Base-by-base conservation (phyloP, 64 coral and sea anemone species). In the Stichodactyla mertensii region DNA sequence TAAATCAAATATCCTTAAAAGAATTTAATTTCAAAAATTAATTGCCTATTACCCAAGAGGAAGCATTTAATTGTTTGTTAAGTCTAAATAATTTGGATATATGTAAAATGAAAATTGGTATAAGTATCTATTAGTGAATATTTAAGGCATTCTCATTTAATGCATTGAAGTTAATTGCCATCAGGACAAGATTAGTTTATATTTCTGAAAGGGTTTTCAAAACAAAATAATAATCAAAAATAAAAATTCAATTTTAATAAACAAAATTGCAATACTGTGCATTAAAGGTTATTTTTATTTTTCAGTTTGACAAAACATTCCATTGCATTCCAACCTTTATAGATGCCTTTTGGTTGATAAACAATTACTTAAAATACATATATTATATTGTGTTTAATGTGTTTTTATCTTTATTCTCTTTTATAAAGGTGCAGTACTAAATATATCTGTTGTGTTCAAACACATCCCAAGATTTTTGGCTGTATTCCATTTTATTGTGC, bases 81-180 rank as follows among this genome's bases (percentile, higher is more conserved):
- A 62, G 62, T 66, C 62, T 66, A 66, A 66, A 66, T 66, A 66
- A 66, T 66, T 66, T n/a, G 62, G 18, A 66, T 66, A n/a, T 45
- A 45, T 66, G 6, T n/a, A 66, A 66, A 62, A 62, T 9, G 19
- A 66, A 20, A 6, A 18, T 64, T 64, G 16, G 57, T 64, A 2
- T 18, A n/a, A n/a, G 19, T n/a, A 18, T n/a, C 6, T 0, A 18
- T 66, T 22, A 7, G 60, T 18, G 18, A 62, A 62, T 62, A 62
- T 62, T 62, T 62, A 62, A 62, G 60, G 60, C 60, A 62, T 66
- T n/a, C 20, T 66, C 0, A 9, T n/a, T 66, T 20, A n/a, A 45
- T 45, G 36, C 4, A 66, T 4, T 4, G 6, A 20, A 20, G 16
- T 64, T 64, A 20, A 4, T 66, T 66, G 19, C 6, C 22, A 64